Evolutionary conservation across 2,888 invertebrate species (phyloP).

Genomic region (Plemyria rubiginata): DNA sequence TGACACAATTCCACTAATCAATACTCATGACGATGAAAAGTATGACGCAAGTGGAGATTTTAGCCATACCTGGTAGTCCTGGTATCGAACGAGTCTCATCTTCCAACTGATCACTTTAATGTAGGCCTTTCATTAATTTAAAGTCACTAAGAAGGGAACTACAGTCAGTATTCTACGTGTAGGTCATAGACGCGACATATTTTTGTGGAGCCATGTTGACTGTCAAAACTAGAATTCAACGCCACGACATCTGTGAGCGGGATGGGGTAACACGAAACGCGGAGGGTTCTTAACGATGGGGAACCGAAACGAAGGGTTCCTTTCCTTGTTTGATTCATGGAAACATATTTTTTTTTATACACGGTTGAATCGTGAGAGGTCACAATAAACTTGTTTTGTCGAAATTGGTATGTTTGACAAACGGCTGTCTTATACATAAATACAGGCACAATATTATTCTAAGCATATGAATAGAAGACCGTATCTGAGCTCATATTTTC

Average conservation of each 20-base stretch:
- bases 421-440: background rate
- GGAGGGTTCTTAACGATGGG: constrained; percentile 23
- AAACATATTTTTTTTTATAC: constrained; percentile 24
- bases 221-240: constrained; percentile 44
- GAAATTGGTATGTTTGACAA: background rate
- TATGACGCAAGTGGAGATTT: constrained; percentile 38
- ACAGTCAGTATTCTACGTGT: constrained; percentile 18
- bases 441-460: background rate
- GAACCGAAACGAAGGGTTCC: constrained; percentile 19
- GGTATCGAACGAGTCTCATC: constrained; percentile 28
- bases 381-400: constrained; percentile 25
- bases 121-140: constrained; percentile 32
- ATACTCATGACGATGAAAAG: constrained; percentile 52
- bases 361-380: constrained; percentile 38
- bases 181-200: constrained; percentile 25
- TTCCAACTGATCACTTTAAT: constrained; percentile 23
- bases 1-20: constrained; percentile 57
- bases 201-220: constrained; percentile 43
- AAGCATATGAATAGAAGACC: background rate
- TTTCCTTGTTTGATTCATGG: constrained; percentile 18
- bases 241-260: constrained; percentile 45
- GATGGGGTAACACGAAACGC: constrained; percentile 24
- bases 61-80: constrained; percentile 38
- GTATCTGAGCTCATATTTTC: background rate
- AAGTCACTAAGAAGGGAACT: constrained; percentile 16